Percentiles rank a stretch among this genome's conserved stretches.
phyloP scores from a whole-genome alignment of 1,140 invertebrate species.

The Camponotus pennsylvanicus region DNA sequence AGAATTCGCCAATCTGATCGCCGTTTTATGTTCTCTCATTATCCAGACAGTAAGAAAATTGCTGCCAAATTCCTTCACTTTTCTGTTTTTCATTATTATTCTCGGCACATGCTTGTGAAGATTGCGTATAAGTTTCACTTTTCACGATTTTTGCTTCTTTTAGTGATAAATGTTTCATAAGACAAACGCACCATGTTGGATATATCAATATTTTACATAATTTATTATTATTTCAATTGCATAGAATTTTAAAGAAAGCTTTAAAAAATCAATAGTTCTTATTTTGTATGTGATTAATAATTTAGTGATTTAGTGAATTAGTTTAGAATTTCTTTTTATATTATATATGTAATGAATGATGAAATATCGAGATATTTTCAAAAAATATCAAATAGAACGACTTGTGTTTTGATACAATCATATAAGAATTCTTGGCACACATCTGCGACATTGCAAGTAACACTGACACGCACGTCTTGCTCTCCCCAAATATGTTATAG shows the following conservation, averaged over 20 bases:
- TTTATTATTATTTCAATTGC: not conserved
- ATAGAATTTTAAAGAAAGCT: conserved; percentile 9
- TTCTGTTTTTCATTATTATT: conserved; percentile 62
- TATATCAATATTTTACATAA: conserved; percentile 1
- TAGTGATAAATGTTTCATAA: conserved; percentile 23
- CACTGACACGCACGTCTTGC: conserved; percentile 22
- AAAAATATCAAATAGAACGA: not conserved
- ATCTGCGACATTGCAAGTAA: conserved; percentile 6
- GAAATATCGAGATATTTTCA: not conserved
- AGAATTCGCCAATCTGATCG: conserved; percentile 84
- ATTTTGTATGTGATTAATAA: conserved; percentile 1
- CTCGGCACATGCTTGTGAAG: conserved; percentile 76
- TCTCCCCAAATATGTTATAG: conserved; percentile 11
- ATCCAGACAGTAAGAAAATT: conserved; percentile 85
- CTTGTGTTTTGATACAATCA: not conserved
- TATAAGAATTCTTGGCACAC: conserved; percentile 48
- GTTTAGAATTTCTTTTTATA: conserved; percentile 4
- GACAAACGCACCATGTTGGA: not conserved
- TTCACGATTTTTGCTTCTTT: conserved; percentile 57
- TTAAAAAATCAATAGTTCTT: not conserved
- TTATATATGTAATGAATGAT: not conserved
- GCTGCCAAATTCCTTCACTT: conserved; percentile 69
- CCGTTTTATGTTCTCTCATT: conserved; percentile 85
- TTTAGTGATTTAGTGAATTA: conserved; percentile 27
- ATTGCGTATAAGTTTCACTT: conserved; percentile 58